Evolutionary conservation across 2,888 invertebrate genomes (phyloP), one percentile per base, ranked within the genome.

Genomic region (Melipona bicolor): DNA sequence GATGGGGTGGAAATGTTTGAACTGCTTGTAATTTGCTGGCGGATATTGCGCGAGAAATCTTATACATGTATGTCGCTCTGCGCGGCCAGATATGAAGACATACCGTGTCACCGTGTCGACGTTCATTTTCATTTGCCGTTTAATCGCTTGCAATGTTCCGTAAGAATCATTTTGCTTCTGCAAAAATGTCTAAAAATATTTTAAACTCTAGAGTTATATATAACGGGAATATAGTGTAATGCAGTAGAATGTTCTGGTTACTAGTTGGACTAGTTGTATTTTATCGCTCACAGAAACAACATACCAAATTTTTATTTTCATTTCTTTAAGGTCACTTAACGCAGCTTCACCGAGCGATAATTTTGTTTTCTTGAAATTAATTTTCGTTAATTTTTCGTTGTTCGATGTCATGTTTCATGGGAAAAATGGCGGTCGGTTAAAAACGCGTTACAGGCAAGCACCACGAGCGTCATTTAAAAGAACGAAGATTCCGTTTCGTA

Each of bases 21-120:
- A 80, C 76, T 70, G n/a, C 79, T 70, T 81, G 81, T 84, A 89
- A 89, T 87, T 86, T 86, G 49, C 82, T 80, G 72, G 64, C 79
- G 85, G 86, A 89, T 88, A 89, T 89, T 88, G 82, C 84, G 68
- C 65, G 50, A 65, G 73, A 70, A 77, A 86, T 71, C 43, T 75
- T 72, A 67, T 69, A 62, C 64, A 49, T 2, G 36, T n/a, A 43
- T 49, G 27, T 62, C 3, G 54, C 24, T 77, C 9, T 69, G 32
- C n/a, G n/a, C n/a, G n/a, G n/a, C n/a, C 61, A 69, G 61, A 77
- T 27, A n/a, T 56, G 64, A 11, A 64, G 36, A 4, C 64, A 2
- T 36, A 32, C 4, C 21, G 32, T 19, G 24, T 27, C 24, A 24
- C 17, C 6, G 17, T 61, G 27, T 1, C 24, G 17, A 17, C 17